Conservation (phyloP, 1,140 invertebrate genomes). For the Augochlora pura region DNA sequence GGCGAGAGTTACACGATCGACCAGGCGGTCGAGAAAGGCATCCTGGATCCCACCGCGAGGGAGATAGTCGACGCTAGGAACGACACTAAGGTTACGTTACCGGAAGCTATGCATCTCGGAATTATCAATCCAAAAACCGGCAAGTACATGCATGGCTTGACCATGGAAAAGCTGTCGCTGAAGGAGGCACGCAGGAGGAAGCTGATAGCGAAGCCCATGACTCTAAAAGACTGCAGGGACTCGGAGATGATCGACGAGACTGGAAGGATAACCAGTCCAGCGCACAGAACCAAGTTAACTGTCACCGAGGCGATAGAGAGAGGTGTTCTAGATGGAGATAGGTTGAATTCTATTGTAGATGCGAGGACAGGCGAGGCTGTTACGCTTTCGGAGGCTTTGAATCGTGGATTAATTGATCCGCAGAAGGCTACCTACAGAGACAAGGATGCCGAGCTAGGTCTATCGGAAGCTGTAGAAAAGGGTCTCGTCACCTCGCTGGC, state of each 20-base stretch:
- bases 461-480: slow-evolving; percentile 91
- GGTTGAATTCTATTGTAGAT: slow-evolving; percentile 90
- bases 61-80: slow-evolving; percentile 91
- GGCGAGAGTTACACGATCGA: slow-evolving; percentile 90
- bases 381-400: slow-evolving; percentile 91
- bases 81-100: slow-evolving; percentile 89
- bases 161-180: slow-evolving; percentile 88
- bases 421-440: slow-evolving; percentile 86
- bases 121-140: slow-evolving; percentile 90
- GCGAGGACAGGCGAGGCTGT: slow-evolving; percentile 89
- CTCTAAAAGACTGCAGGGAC: slow-evolving; percentile 92
- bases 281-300: slow-evolving; percentile 87
- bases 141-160: slow-evolving; percentile 88
- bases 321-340: slow-evolving; percentile 91
- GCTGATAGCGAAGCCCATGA: slow-evolving; percentile 93
- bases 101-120: slow-evolving; percentile 88
- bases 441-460: slow-evolving; percentile 84
- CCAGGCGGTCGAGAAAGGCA: slow-evolving; percentile 88
- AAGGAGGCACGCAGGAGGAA: slow-evolving; percentile 89
- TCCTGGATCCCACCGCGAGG: slow-evolving; percentile 87
- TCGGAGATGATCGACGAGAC: slow-evolving; percentile 89
- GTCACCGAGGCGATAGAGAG: slow-evolving; percentile 91
- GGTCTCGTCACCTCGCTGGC: slow-evolving; percentile 94
- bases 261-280: slow-evolving; percentile 89
- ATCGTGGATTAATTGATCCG: slow-evolving; percentile 87